These are phyloP conservation scores for Peromyscus californicus DNA, from an alignment of 2,113 vertebrate genomes.

Conservation along the genomic window DNA sequence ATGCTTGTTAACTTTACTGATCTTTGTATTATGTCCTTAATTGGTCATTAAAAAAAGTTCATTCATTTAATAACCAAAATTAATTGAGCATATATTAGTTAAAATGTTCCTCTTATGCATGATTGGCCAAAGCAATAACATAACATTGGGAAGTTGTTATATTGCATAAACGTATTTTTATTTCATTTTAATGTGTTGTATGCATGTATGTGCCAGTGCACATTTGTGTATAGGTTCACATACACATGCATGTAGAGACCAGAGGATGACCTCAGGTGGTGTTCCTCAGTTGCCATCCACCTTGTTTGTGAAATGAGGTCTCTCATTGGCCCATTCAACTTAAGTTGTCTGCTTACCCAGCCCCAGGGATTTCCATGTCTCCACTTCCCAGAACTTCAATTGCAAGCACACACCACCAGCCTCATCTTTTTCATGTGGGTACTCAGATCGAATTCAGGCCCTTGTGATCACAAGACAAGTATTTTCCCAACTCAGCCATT, in stretches of 20 bases:
- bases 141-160: slow-evolving; percentile 8
- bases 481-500: not conserved
- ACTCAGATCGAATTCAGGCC: not conserved
- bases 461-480: not conserved
- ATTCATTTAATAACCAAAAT: slow-evolving; percentile 46
- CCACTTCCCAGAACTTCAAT: not conserved
- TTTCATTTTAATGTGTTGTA: not conserved
- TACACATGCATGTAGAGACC: not conserved
- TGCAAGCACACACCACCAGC: not conserved
- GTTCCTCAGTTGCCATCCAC: not conserved
- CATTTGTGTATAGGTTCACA: not conserved
- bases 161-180: not conserved
- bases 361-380: not conserved
- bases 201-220: not conserved
- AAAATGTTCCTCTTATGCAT: not conserved
- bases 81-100: slow-evolving; percentile 11
- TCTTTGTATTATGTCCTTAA: not conserved
- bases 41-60: not conserved
- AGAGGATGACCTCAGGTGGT: not conserved
- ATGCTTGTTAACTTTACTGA: not conserved
- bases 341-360: not conserved
- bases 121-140: not conserved
- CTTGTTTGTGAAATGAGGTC: not conserved
- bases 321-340: not conserved
- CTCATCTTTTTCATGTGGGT: not conserved